Base-by-base conservation (phyloP, 2,113 vertebrate genomes). In the Plestiodon gilberti region DNA sequence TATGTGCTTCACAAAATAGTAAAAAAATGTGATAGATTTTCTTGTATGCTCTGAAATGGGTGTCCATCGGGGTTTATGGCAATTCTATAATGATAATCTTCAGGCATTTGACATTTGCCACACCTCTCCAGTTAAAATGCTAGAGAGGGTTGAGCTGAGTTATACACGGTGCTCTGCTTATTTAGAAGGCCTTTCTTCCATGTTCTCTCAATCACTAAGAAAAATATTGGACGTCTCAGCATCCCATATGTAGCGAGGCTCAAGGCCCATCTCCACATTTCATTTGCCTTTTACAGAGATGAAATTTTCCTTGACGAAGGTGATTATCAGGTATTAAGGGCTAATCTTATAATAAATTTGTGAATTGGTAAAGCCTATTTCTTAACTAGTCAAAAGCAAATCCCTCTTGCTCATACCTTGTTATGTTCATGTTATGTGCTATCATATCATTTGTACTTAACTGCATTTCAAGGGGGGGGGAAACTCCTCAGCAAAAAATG, bases 241-340 rank as follows among this genome's bases (percentile, higher is more conserved):
- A 77, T 25, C 87, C 76, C 77, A 83, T 2, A 0, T 57, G 40
- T 57, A 83, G 70, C 20, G 89, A 90, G 91, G 82, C 91, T 95
- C 88, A 87, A 93, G 93, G 91, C 38, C 82, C 92, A 92, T 94
- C 85, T 82, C 88, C 88, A 95, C 93, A 94, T 91, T 93, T 89
- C 81, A 90, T 94, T 94, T 89, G 89, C 87, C 86, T 93, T 90
- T 52, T 82, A 89, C 90, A 93, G 64, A 83, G 71, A 89, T 69
- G 28, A 95, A 89, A 94, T 95, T 95, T 96, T 96, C 93, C 90
- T 94, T 95, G 95, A 96, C 88, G 55, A 93, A 95, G 92, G 93
- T 96, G 93, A 96, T 95, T 96, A 95, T 90, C 93, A 95, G 93
- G 93, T 94, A 95, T 96, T 96, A 95, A 89, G 92, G 86, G 89